Percentiles rank a stretch among this genome's conserved stretches.
Evolutionary conservation across 64 coral and sea anemone species (phyloP).

Genomic region (Montipora sp.): DNA sequence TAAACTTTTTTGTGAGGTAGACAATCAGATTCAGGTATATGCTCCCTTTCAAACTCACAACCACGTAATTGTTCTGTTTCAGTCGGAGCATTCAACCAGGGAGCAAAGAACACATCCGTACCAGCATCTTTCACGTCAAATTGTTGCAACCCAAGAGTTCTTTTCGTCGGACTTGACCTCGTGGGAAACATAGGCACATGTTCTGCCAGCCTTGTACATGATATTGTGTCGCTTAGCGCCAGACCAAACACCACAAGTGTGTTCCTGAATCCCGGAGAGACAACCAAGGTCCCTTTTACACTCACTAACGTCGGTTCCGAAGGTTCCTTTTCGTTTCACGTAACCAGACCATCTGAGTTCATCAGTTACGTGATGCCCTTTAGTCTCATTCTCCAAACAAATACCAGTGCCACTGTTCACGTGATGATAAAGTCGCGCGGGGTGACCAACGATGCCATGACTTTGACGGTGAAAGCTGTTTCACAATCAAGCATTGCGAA

Average conservation of each 20-base stretch:
- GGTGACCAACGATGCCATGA: not conserved
- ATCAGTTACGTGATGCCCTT: constrained; percentile 33
- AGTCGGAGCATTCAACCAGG: not conserved
- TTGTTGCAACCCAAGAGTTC: constrained; percentile 17
- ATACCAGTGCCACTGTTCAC: not conserved
- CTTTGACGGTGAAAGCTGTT: not conserved
- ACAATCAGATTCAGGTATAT: too few relatives aligned
- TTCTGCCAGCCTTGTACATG: constrained; percentile 2
- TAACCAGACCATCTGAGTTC: not conserved
- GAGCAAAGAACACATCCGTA: not conserved
- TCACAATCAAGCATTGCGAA: not conserved
- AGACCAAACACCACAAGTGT: constrained; percentile 13
- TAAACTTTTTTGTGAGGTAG: too few relatives aligned
- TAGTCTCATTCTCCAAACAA: constrained; percentile 1
- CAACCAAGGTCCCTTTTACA: constrained; percentile 31
- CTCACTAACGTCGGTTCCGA: constrained; percentile 16
- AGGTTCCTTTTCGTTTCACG: constrained; percentile 2
- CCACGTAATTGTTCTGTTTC: not conserved
- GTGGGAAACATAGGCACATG: constrained; percentile 44
- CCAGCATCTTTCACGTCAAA: constrained; percentile 9
- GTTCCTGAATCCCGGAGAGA: not conserved
- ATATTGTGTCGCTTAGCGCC: not conserved
- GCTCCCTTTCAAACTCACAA: too few relatives aligned
- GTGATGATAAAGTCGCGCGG: constrained; percentile 25
- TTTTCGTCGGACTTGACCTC: constrained; percentile 36